Percentiles rank a stretch among this genome's conserved stretches.
These are phyloP conservation scores for Myopa tessellatipennis DNA, from an alignment of 2,888 invertebrate genomes.

Conservation along the genomic window DNA sequence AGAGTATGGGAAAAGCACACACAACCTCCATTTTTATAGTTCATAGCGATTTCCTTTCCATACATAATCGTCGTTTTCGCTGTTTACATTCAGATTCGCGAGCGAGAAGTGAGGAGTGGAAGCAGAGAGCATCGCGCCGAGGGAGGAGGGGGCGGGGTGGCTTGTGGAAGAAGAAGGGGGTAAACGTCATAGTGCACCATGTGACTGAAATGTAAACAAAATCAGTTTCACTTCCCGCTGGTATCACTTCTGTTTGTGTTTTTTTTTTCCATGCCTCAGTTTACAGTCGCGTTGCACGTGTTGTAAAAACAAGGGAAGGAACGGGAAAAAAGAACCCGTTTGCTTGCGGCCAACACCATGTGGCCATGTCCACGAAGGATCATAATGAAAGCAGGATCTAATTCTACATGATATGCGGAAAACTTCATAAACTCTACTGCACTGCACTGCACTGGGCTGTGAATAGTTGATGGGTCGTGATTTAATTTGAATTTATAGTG, in stretches of 20 bases:
- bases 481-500: slow-evolving; percentile 31
- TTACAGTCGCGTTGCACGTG: neutral
- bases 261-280: neutral
- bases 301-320: neutral
- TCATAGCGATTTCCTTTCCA: neutral
- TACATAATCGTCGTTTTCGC: neutral
- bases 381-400: neutral
- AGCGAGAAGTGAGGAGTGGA: neutral
- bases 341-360: slow-evolving; percentile 11
- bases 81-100: neutral
- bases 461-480: slow-evolving; percentile 37
- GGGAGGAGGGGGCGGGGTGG: neutral
- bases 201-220: slow-evolving; percentile 34
- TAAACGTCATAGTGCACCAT: slow-evolving; percentile 14
- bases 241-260: neutral
- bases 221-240: slow-evolving; percentile 3
- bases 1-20: slow-evolving; percentile 1
- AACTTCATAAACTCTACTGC: slow-evolving; percentile 14
- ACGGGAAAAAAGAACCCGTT: neutral
- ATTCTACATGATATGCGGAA: slow-evolving; percentile 1
- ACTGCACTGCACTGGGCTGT: slow-evolving; percentile 28
- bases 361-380: neutral
- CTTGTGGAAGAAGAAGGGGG: neutral
- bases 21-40: slow-evolving; percentile 29
- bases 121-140: neutral